Base-by-base conservation (phyloP, 2,797 vertebrate genomes). In the Malurus leucopterus region DNA sequence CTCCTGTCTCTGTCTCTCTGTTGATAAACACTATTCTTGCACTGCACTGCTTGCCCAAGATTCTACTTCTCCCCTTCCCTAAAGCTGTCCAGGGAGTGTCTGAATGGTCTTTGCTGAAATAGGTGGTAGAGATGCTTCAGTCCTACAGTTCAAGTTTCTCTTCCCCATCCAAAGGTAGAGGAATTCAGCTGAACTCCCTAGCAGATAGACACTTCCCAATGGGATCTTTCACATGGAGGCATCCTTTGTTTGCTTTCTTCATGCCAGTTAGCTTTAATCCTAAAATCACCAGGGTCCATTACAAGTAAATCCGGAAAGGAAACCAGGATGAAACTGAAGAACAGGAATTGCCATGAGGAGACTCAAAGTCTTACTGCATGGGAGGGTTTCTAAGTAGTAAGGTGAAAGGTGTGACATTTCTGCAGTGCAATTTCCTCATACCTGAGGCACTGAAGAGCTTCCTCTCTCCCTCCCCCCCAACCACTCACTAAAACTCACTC, bases 161-260 rank as follows among this genome's bases (percentile, higher is more conserved):
- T 53, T 34, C 22, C 44, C 58, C 29, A 29, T 29, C 27, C 46
- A 27, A 78, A 34, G 21, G 41, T 2, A 69, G 24, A 72, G 44
- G 64, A 86, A 79, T 82, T 64, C 54, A 70, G 23, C 49, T 36
- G 5, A 76, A 44, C 13, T 72, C 74, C 41, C 44, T 44, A 53
- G 20, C 47, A 71, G 57, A 67, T 41, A 58, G 26, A n/a, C n/a
- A 34, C 51, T 77, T 84, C 65, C 82, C 58, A 82, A 32, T 0
- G 2, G n/a, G 51, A 77, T 58, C 64, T 71, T 88, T 73, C 59
- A 73, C 30, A 36, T 4, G 20, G 36, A 82, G n/a, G 11, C 53
- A 79, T 53, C 65, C 49, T 69, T 85, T 89, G 58, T 95, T 94
- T 94, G 72, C 62, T 72, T 88, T 69, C 72, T 55, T 86, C 86